Base-by-base conservation (phyloP, 2,888 invertebrate species). In the Sarcophaga subvicina region DNA sequence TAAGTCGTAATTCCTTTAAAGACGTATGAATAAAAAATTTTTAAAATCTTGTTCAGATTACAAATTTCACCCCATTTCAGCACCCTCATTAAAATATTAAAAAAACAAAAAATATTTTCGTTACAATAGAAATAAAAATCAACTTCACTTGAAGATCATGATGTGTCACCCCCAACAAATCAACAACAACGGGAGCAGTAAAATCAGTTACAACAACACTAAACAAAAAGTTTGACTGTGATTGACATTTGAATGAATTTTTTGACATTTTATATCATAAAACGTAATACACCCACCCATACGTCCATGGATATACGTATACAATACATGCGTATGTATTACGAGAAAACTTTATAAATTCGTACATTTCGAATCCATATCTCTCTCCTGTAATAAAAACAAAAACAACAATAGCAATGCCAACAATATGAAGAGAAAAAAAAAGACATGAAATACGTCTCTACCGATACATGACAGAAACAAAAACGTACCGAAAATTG, bases 231-330 rank as follows among this genome's bases (percentile, higher is more conserved):
- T 75, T 86, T 84, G 87, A 84, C 84, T 86, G 83, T 89, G 89
- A 89, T 90, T 90, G 90, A 90, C 90, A 88, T 89, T 88, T 89
- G 89, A 90, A 90, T 90, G 90, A 90, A 90, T 90, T 91, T 89
- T 90, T 88, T 90, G 89, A 89, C 89, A 90, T 85, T 88, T 86
- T 79, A 78, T 84, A 78, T 83, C 84, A 81, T 75, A 83, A 80
- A 87, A 87, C 83, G 79, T 79, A 81, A 81, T 69, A 86, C 49
- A 49, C 14, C 49, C 49, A 14, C 37, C 1, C 14, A 49, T 49
- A 49, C 14, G 14, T 14, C 14, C 37, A 37, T 37, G 6, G 49
- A 49, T 49, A 49, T 14, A 14, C 49, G 2, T 49, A 49, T 10
- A 2, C 3, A 12, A 1, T 49, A 49, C 49, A 49, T 49, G 14